A percentile compares a stretch with the other conserved stretches of the same genome.
Evolutionary conservation across 2,888 invertebrate species (phyloP).

Genomic region (Chaitophorus viminalis): DNA sequence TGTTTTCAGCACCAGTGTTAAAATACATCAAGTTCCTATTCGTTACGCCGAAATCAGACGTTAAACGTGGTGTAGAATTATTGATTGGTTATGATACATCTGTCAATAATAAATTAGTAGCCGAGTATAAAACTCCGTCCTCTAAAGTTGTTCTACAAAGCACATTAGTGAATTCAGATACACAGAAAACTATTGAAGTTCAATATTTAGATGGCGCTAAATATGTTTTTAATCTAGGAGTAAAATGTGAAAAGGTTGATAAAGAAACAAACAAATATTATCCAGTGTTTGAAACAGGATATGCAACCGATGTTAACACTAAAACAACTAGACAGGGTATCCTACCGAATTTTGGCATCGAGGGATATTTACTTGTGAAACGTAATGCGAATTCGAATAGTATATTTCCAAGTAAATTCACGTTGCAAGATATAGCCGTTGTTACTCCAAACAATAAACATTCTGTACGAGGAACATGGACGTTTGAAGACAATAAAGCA

Average conservation of each 20-base stretch:
- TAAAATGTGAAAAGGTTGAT: conserved; percentile 1
- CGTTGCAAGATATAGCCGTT: conserved; percentile 28
- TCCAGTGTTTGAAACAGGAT: conserved; percentile 4
- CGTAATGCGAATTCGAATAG: not conserved
- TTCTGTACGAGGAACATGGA: conserved; percentile 10
- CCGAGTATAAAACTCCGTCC: conserved; percentile 2
- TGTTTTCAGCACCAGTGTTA: conserved; percentile 5
- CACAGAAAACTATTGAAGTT: conserved; percentile 31
- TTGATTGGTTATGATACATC: not conserved
- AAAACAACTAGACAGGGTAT: not conserved
- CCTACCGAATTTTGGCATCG: not conserved
- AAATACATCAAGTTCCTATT: conserved; percentile 15
- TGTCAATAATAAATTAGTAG: not conserved
- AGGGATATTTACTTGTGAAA: conserved; percentile 14
- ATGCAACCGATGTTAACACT: not conserved
- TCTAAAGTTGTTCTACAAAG: not conserved
- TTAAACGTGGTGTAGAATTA: conserved; percentile 12
- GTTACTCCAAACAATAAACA: not conserved
- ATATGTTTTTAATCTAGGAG: conserved; percentile 7
- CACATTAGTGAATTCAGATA: conserved; percentile 42
- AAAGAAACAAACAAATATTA: not conserved
- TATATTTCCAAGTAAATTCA: conserved; percentile 23
- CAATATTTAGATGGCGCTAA: conserved; percentile 5
- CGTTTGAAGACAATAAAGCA: not conserved
- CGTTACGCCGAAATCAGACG: conserved; percentile 17